Conservation (phyloP, 2,888 invertebrate species). For the Andrena haemorrhoa region DNA sequence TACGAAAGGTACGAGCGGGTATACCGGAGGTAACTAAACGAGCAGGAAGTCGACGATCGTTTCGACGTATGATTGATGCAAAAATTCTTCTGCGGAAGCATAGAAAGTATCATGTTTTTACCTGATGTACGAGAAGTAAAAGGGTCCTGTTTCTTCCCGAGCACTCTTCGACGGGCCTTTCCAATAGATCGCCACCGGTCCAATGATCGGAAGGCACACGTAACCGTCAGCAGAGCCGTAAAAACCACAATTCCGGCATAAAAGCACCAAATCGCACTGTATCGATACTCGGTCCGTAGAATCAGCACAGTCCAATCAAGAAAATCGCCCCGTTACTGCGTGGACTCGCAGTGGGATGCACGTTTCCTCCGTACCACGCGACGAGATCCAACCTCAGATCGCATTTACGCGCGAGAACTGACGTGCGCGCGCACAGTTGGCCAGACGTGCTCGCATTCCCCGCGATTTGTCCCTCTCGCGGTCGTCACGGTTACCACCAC, state of each 20-base stretch:
- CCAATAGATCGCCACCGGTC: background rate
- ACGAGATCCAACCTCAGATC: slow-evolving; percentile 27
- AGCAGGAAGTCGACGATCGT: background rate
- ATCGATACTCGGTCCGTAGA: background rate
- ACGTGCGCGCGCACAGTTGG: slow-evolving; percentile 37
- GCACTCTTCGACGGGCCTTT: background rate
- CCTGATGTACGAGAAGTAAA: background rate
- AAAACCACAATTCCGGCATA: slow-evolving; percentile 9
- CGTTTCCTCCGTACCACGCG: slow-evolving; percentile 13
- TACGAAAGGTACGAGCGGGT: background rate
- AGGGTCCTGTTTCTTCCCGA: background rate
- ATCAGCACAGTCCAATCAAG: background rate
- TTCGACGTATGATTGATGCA: background rate
- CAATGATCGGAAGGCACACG: background rate
- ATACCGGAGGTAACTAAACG: background rate
- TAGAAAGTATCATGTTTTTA: slow-evolving; percentile 1
- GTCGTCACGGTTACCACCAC: slow-evolving; percentile 5
- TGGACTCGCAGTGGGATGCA: background rate
- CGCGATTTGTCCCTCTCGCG: background rate
- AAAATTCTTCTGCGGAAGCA: background rate
- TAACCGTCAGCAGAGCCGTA: background rate
- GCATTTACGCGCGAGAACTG: slow-evolving; percentile 45
- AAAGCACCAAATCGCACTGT: background rate
- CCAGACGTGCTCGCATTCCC: slow-evolving; percentile 10
- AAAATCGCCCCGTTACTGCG: background rate